Percentiles rank a stretch among this genome's conserved stretches.
Conservation (phyloP, 2,888 invertebrate species). For the Caenorhabditis wallacei region DNA sequence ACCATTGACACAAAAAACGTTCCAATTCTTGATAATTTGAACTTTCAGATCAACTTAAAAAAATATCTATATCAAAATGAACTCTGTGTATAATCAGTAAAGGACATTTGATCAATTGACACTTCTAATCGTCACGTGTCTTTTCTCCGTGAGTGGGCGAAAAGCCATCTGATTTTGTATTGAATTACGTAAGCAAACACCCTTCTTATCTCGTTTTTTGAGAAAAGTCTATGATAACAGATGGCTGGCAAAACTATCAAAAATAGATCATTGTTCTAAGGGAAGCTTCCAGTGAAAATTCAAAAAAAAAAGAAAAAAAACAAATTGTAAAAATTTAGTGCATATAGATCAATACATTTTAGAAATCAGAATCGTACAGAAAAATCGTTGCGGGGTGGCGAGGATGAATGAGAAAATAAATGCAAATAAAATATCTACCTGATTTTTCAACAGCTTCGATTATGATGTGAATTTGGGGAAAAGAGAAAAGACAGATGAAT, state of each 20-base stretch:
- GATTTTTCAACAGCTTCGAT: slow-evolving; percentile 53
- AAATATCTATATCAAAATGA: too few relatives aligned
- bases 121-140: slow-evolving; percentile 1
- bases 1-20: too few relatives aligned
- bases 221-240: slow-evolving; percentile 7
- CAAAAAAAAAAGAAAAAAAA: too few relatives aligned
- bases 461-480: slow-evolving; percentile 15
- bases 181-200: slow-evolving; percentile 23
- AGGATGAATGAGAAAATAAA: slow-evolving; percentile 18
- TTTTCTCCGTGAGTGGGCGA: slow-evolving; percentile 16
- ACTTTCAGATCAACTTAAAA: too few relatives aligned
- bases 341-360: slow-evolving; percentile 2
- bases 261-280: neutral
- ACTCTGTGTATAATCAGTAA: neutral
- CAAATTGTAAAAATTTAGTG: neutral
- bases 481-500: neutral
- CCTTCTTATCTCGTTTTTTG: slow-evolving; percentile 14
- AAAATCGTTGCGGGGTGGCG: slow-evolving; percentile 25
- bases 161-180: slow-evolving; percentile 27
- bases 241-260: slow-evolving; percentile 5
- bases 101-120: slow-evolving; percentile 18
- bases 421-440: slow-evolving; percentile 33
- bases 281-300: too few relatives aligned
- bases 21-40: too few relatives aligned
- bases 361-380: slow-evolving; percentile 33